phyloP scores from a whole-genome alignment of 2,888 invertebrate species.

The Acanthococcus lagerstroemiae region DNA sequence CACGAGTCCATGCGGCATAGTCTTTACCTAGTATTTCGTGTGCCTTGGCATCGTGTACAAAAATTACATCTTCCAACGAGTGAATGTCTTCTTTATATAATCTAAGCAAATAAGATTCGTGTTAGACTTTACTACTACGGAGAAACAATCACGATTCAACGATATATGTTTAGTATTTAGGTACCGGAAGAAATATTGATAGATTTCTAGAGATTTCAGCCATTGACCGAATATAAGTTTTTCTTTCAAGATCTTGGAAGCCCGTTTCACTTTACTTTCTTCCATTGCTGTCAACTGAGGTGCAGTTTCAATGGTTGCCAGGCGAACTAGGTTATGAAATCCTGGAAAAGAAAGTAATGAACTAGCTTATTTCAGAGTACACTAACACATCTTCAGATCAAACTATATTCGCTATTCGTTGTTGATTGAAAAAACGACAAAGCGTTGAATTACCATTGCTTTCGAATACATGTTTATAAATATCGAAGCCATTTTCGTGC shows the following conservation, averaged over 20 bases:
- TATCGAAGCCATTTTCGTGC: neutral
- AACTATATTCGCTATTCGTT: too few species aligned
- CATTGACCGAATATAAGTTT: slow-evolving; percentile 75
- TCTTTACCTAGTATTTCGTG: slow-evolving; percentile 68
- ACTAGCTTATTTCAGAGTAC: neutral
- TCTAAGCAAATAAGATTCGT: too few species aligned
- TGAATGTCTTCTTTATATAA: too few species aligned
- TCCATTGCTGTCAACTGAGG: slow-evolving; percentile 75
- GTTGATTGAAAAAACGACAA: too few species aligned
- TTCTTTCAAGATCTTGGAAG: slow-evolving; percentile 70
- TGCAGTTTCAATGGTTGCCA: slow-evolving; percentile 63
- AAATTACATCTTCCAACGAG: slow-evolving; percentile 80
- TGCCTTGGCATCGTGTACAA: slow-evolving; percentile 73
- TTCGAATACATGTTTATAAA: neutral
- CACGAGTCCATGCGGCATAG: slow-evolving; percentile 66
- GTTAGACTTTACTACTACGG: too few species aligned
- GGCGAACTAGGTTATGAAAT: slow-evolving; percentile 71
- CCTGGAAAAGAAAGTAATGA: slow-evolving; percentile 47
- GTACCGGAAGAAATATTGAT: slow-evolving; percentile 42
- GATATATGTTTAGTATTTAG: too few species aligned
- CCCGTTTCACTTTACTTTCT: slow-evolving; percentile 70
- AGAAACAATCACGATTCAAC: neutral
- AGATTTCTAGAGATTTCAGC: slow-evolving; percentile 48
- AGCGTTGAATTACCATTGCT: neutral
- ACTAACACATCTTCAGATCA: too few species aligned